Base-by-base conservation (phyloP, 2,797 vertebrate genomes). In the Euthynnus affinis region DNA sequence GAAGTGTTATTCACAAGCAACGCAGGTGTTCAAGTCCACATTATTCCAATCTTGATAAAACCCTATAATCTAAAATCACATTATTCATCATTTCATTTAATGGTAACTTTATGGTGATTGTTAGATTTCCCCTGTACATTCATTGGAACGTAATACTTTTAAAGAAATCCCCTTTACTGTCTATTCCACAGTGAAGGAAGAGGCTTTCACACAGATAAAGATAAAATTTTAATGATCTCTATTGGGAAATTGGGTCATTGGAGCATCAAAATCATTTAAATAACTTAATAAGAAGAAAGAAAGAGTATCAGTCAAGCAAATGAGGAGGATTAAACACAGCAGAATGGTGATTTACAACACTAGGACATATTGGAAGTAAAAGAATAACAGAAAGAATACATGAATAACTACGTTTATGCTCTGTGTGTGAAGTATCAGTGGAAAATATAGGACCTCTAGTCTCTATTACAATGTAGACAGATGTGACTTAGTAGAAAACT, bases 191-290 rank as follows among this genome's bases (percentile, higher is more conserved):
- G 44, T 61, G 32, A 73, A 60, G 52, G 48, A 27, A 62, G 44
- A 34, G 37, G 52, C 42, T 82, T 64, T 52, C 58, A 58, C 58
- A 60, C 22, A 71, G 69, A 77, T 81, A 61, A 62, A 78, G 63
- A 82, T 87, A 48, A 65, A 78, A 72, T 55, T 76, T 85, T 76
- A 86, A 88, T 76, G 66, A 83, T 61, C 57, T 32, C 67, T 74
- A 4, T 46, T 66, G 73, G 71, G 74, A 80, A 87, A 86, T 55
- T 63, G 74, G 74, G 40, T 14, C 40, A 42, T 42, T 42, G 40
- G 13, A 42, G 40, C 12, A 42, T 6, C 40, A 42, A 42, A 85
- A 74, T 57, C 52, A 73, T 80, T 78, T 58, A 55, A 42, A 82
- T 51, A 57, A 62, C 56, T 75, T 1, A 18, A 32, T 60, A 56